Evolutionary conservation across 30 jellyfish, hydroid and myxozoan species (phyloP).

Genomic region (Phacellophora camtschatica): DNA sequence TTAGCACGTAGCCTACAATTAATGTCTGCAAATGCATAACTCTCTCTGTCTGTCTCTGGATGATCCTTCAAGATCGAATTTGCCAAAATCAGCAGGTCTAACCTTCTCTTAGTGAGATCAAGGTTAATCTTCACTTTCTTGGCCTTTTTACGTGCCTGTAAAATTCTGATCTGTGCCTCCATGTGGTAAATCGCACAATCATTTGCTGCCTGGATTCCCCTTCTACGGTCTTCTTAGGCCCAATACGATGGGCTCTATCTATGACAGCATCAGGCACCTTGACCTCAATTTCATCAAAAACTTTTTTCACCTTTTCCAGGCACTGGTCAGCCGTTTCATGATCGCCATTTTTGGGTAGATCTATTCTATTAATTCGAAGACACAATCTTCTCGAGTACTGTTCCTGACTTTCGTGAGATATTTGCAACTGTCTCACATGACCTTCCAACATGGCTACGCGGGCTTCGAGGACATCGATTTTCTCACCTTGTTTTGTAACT

Average conservation of each 20-base stretch:
- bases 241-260: conserved; percentile 38
- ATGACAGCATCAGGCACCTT: conserved; percentile 23
- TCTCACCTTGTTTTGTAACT: conserved; percentile 1
- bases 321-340: conserved; percentile 24
- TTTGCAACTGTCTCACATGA: conserved; percentile 13
- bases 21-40: conserved; percentile 17
- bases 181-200: conserved; percentile 35
- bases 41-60: conserved; percentile 1
- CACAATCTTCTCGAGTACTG: conserved; percentile 36
- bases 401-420: conserved; percentile 1
- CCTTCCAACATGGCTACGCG: conserved; percentile 24
- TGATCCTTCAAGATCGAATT: not conserved
- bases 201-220: conserved; percentile 33
- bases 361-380: conserved; percentile 34
- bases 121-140: not conserved
- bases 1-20: conserved; percentile 24
- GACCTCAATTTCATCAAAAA: conserved; percentile 30
- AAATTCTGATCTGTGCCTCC: conserved; percentile 45
- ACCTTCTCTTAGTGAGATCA: conserved; percentile 32
- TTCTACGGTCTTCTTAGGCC: conserved; percentile 19
- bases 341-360: not conserved
- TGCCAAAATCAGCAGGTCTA: conserved; percentile 8
- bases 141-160: conserved; percentile 16
- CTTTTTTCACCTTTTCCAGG: conserved; percentile 17
- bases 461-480: conserved; percentile 27